These are phyloP conservation scores for Macropus fuliginosus DNA, from an alignment of 2,797 vertebrate species.

Conservation along the genomic window DNA sequence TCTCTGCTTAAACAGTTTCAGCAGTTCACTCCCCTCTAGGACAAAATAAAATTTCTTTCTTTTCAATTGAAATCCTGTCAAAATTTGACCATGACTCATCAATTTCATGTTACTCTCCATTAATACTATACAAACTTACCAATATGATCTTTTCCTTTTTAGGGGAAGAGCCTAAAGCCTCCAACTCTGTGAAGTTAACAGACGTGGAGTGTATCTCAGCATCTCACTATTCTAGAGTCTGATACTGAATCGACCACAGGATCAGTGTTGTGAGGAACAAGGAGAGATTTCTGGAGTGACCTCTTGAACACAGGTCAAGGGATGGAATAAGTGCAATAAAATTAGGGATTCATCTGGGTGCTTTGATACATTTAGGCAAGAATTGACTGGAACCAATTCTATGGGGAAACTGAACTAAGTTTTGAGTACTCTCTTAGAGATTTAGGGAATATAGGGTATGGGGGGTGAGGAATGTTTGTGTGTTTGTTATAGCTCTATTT, in stretches of 20 bases:
- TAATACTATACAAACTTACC: background rate
- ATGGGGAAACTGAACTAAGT: background rate
- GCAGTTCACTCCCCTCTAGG: background rate
- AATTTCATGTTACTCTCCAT: background rate
- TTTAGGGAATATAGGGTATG: background rate
- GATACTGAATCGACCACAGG: background rate
- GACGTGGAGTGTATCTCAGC: background rate
- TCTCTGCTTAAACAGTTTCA: background rate
- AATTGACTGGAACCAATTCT: background rate
- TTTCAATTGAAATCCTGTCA: background rate
- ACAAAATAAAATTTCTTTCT: background rate
- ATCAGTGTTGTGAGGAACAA: background rate
- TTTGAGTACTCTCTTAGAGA: background rate
- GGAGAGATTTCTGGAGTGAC: background rate
- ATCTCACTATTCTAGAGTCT: background rate
- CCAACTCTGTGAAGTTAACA: background rate
- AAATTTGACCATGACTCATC: background rate
- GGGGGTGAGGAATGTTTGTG: background rate
- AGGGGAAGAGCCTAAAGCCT: background rate
- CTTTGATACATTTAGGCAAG: background rate
- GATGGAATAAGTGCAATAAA: no score
- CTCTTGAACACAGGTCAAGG: no score
- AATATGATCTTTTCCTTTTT: background rate
- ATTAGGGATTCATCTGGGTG: background rate
- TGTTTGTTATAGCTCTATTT: background rate